Base-by-base conservation (phyloP, 64 coral and sea anemone species). In the Catalaphyllia jardinei region DNA sequence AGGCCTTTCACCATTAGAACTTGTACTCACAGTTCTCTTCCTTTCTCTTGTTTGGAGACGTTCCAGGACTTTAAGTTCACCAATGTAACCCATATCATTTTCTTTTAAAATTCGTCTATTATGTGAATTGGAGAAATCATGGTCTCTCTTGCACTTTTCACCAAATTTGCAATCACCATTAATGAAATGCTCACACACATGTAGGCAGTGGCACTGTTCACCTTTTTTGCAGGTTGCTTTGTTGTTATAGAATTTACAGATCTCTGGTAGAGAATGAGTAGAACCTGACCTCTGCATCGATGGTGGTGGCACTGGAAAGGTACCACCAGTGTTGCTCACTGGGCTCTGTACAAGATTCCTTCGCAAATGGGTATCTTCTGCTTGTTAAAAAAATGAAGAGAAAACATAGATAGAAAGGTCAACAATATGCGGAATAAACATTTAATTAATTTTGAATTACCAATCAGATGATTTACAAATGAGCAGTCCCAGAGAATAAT, bases 181-280 rank as follows among this genome's bases (percentile, higher is more conserved):
- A 62, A 98, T 59, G 86, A 94, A 98, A 60, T 94, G 81, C 49
- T 87, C 73, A 72, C 96, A 98, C 4, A 98, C 81, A 16, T 98
- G 96, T 42, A 98, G 84, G 73, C 86, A 94, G 0, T 86, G 73
- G 31, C 96, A 94, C 11, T 94, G 92, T 0, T 89, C 89, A 10
- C 77, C 72, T 73, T 92, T 94, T 22, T 16, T 81, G 27, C 96
- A 98, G 0, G 46, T 73, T 51, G 67, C 63, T 52, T 94, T 94
- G 87, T 92, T 98, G 83, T n/a, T n/a, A n/a, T 98, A 98, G 87
- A 92, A 98, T 77, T 94, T 98, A 72, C 92, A 94, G 4, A 92
- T 82, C 14, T 91, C 72, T 52, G 92, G 92, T 17, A 94, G 38
- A 3, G 79, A 63, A 22, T 50, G 71, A 52, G 4, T 59, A 0